Percentiles rank a stretch among this genome's conserved stretches.
These are phyloP conservation scores for Aphelenchoides besseyi DNA, from an alignment of 1,140 invertebrate genomes.

Conservation along the genomic window DNA sequence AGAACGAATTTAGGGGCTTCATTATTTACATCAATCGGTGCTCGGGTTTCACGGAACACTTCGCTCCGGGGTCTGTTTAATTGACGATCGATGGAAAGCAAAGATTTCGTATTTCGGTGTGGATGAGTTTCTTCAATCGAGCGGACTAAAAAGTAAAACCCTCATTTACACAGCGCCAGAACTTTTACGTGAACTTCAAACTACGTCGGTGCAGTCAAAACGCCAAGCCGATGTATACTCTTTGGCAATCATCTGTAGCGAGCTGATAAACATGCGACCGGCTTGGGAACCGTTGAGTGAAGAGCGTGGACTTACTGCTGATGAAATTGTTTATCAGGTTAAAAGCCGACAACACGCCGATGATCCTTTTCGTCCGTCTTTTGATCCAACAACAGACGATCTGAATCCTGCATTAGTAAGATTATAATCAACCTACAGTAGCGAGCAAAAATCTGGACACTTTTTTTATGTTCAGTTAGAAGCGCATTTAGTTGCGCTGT, in stretches of 20 bases:
- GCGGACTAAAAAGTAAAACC: neutral
- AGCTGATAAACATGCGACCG: slow-evolving; percentile 42
- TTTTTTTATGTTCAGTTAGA: too few relatives aligned
- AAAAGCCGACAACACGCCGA: slow-evolving; percentile 20
- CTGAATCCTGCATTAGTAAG: slow-evolving; percentile 34
- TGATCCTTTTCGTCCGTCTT: slow-evolving; percentile 24
- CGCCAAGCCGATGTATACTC: slow-evolving; percentile 46
- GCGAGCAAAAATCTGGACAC: too few relatives aligned
- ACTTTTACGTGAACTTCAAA: slow-evolving; percentile 21
- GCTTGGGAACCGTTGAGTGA: slow-evolving; percentile 15
- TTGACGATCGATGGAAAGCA: slow-evolving; percentile 48
- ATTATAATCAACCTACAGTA: too few relatives aligned
- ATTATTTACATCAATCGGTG: slow-evolving; percentile 26
- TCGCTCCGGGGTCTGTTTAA: slow-evolving; percentile 41
- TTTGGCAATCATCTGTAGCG: slow-evolving; percentile 53
- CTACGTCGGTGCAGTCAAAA: neutral
- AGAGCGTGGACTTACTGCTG: neutral
- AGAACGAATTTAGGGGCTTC: slow-evolving; percentile 34
- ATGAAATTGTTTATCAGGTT: slow-evolving; percentile 24
- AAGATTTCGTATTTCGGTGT: slow-evolving; percentile 47
- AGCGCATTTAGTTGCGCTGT: too few relatives aligned
- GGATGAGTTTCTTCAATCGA: slow-evolving; percentile 16
- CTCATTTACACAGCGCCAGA: slow-evolving; percentile 45
- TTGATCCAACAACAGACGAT: slow-evolving; percentile 26
- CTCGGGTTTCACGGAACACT: slow-evolving; percentile 35